These are phyloP conservation scores for Sorex maritimensis DNA, from an alignment of 2,797 vertebrate genomes.

Conservation along the genomic window DNA sequence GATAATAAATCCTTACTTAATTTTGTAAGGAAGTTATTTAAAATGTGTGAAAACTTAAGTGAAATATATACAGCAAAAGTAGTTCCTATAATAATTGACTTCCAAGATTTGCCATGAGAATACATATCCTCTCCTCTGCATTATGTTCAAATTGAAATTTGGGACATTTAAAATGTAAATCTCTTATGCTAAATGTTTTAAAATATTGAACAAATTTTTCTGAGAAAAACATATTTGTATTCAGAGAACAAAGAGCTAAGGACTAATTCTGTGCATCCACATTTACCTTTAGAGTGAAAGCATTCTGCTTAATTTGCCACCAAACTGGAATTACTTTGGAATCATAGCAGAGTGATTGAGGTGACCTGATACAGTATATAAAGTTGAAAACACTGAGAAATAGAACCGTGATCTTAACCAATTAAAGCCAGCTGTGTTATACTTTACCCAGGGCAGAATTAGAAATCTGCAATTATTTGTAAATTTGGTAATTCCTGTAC, in stretches of 20 bases:
- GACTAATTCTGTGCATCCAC: too few relatives aligned
- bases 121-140: background rate
- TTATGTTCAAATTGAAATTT: background rate
- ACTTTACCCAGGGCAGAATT: background rate
- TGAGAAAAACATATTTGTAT: background rate
- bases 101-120: too few relatives aligned
- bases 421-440: too few relatives aligned
- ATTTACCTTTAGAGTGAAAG: background rate
- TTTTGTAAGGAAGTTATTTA: too few relatives aligned
- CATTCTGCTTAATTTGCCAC: slow-evolving; percentile 4
- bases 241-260: background rate
- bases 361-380: background rate
- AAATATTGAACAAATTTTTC: background rate
- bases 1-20: background rate
- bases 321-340: background rate
- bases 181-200: background rate
- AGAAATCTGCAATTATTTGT: background rate
- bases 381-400: background rate
- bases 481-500: slow-evolving; percentile 12
- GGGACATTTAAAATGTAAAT: background rate
- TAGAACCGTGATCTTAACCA: too few relatives aligned
- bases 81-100: background rate
- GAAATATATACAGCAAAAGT: background rate
- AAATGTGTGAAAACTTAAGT: background rate
- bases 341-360: background rate